Percentiles rank a stretch among this genome's conserved stretches.
Conservation (phyloP, 1,140 invertebrate genomes). For the Trachelipus rathkii region DNA sequence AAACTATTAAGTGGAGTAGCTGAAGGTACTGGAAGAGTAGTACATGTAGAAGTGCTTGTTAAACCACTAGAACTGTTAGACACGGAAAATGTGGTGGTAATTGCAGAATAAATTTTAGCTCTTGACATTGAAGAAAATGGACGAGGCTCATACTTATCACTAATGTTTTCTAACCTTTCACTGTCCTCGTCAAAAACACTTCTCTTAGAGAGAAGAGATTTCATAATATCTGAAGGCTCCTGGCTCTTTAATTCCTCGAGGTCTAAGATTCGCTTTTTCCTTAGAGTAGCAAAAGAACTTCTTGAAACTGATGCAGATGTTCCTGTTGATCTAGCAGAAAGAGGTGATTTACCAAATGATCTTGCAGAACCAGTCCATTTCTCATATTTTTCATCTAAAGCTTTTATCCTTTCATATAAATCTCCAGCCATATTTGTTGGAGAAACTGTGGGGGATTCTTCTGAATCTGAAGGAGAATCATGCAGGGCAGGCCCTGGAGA, state of each 20-base stretch:
- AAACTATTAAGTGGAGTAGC: slow-evolving; percentile 30
- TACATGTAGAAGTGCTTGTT: not conserved
- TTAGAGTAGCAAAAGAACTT: slow-evolving; percentile 33
- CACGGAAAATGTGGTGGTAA: not conserved
- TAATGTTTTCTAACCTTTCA: slow-evolving; percentile 81
- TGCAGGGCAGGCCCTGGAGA: slow-evolving; percentile 40
- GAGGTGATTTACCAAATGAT: not conserved
- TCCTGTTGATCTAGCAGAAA: slow-evolving; percentile 30
- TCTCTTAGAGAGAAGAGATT: slow-evolving; percentile 81
- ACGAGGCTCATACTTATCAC: slow-evolving; percentile 76
- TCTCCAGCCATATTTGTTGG: slow-evolving; percentile 46
- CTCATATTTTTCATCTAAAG: slow-evolving; percentile 86
- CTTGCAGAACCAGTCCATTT: slow-evolving; percentile 64
- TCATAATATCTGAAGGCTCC: slow-evolving; percentile 87
- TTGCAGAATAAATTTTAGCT: not conserved
- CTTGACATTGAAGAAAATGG: slow-evolving; percentile 45
- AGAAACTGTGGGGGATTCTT: slow-evolving; percentile 44
- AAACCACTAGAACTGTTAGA: not conserved
- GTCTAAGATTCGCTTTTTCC: slow-evolving; percentile 59
- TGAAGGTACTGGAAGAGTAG: slow-evolving; percentile 23
- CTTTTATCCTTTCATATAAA: slow-evolving; percentile 81
- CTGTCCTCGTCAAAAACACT: slow-evolving; percentile 95
- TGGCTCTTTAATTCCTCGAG: slow-evolving; percentile 60
- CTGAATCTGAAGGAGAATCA: slow-evolving; percentile 44
- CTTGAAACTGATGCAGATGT: slow-evolving; percentile 35